These are phyloP conservation scores for Sabatieria punctata DNA, from an alignment of 2,888 invertebrate species.

Conservation along the genomic window DNA sequence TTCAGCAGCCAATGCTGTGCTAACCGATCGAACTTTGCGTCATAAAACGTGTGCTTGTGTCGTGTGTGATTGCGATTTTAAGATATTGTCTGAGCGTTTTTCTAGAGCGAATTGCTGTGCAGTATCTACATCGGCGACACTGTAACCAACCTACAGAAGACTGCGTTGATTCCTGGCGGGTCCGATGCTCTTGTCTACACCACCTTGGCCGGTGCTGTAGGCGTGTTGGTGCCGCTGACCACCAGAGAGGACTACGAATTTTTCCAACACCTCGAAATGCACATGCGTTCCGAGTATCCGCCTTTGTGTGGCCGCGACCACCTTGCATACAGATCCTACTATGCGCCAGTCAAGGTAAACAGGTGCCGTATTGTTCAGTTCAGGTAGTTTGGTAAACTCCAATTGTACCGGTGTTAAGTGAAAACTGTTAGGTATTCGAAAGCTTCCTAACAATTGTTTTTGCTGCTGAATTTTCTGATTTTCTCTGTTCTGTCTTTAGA, in stretches of 20 bases:
- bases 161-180: conserved; percentile 88
- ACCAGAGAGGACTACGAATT: conserved; percentile 90
- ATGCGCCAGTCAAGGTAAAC: conserved; percentile 83
- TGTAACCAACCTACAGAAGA: conserved; percentile 71
- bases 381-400: not conserved
- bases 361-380: too few relatives aligned
- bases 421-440: not conserved
- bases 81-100: too few relatives aligned
- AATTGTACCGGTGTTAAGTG: not conserved
- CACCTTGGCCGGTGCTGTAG: conserved; percentile 76
- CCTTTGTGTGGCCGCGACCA: conserved; percentile 95
- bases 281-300: conserved; percentile 89
- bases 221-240: conserved; percentile 79
- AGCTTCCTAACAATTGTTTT: not conserved
- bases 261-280: conserved; percentile 98
- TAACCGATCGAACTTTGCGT: too few relatives aligned
- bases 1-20: too few relatives aligned
- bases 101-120: conserved; percentile 39
- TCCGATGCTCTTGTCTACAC: conserved; percentile 91
- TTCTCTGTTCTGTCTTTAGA: conserved; percentile 43
- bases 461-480: too few relatives aligned
- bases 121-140: conserved; percentile 93
- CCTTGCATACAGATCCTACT: conserved; percentile 84
- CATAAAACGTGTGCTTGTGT: too few relatives aligned
- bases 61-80: too few relatives aligned